Base-by-base conservation (phyloP, 2,888 invertebrate genomes). In the Scotopteryx bipunctaria region DNA sequence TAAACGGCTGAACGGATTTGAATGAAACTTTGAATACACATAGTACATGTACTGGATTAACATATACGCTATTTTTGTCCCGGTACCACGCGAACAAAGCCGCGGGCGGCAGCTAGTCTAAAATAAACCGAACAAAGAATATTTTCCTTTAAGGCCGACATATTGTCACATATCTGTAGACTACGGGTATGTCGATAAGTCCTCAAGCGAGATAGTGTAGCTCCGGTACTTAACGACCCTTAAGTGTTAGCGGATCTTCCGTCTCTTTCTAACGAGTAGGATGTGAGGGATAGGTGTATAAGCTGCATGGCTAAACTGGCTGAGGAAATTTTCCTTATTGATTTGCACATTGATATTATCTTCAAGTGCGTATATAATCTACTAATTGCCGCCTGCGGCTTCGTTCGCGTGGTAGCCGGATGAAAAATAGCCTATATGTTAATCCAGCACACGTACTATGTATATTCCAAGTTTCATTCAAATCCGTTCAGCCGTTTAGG, bases 241-340 rank as follows among this genome's bases (percentile, higher is more conserved):
- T 62, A 61, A 61, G 51, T 57, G 55, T 52, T 53, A 50, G 55
- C 58, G 55, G 33, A 13, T 37, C 44, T 38, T 50, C 43, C 48
- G 35, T 58, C 59, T 52, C 42, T 52, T 31, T 52, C 54, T 42
- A 35, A 32, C 23, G 9, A 17, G 11, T 25, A 3, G 35, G 35
- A 16, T 23, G 43, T n/a, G 35, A 44, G 14, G n/a, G 37, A 38
- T 15, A 2, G 15, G 42, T 15, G 21, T 8, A 13, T 16, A 5
- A 5, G 17, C 3, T 17, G 33, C 47, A 41, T 29, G 9, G 21
- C 15, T 35, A 29, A 32, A 16, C 23, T 14, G 25, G 14, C 32
- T 33, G 32, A 44, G 37, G 27, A 49, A 38, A 32, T 31, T 15
- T 11, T 35, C 14, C 29, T 36, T 37, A 36, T 48, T 36, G 38